Percentiles rank a stretch among this genome's conserved stretches.
Evolutionary conservation across 2,113 vertebrate genomes (phyloP).

Genomic region (Machaerirhynchus nigripectus): DNA sequence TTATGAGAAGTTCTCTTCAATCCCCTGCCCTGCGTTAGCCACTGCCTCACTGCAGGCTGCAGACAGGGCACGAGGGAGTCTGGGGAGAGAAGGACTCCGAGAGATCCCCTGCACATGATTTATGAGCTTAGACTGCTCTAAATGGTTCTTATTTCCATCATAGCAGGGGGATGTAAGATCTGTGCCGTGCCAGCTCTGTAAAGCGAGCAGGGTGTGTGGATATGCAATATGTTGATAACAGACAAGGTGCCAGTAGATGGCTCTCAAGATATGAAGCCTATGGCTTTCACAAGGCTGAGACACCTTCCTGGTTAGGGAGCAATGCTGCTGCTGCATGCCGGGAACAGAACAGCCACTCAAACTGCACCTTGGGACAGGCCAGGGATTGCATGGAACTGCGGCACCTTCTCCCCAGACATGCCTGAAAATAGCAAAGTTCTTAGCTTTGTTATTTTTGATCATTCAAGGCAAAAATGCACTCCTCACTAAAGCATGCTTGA

Average conservation of each 20-base stretch:
- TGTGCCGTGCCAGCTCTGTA: not conserved
- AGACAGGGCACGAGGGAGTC: not conserved
- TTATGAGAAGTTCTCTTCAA: not conserved
- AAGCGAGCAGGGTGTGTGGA: not conserved
- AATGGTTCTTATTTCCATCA: not conserved
- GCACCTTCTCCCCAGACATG: not conserved
- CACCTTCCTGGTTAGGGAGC: not conserved
- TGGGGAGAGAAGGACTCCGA: rapidly evolving
- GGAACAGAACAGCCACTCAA: not conserved
- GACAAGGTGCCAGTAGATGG: conserved; percentile 62
- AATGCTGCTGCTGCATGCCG: not conserved
- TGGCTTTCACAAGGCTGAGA: not conserved
- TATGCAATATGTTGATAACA: not conserved
- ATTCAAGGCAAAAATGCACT: not conserved
- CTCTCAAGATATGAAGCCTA: conserved; percentile 59
- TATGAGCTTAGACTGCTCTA: not conserved
- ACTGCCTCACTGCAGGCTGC: not conserved
- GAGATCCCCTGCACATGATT: not conserved
- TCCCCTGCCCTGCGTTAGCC: not conserved
- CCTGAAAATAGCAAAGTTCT: not conserved
- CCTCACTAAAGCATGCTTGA: not conserved
- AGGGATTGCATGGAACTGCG: not conserved
- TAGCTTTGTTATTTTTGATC: not conserved
- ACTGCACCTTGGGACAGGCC: not conserved
- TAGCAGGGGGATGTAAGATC: not conserved